These are phyloP conservation scores for Scotopteryx bipunctaria DNA, from an alignment of 2,888 invertebrate species.

Conservation along the genomic window DNA sequence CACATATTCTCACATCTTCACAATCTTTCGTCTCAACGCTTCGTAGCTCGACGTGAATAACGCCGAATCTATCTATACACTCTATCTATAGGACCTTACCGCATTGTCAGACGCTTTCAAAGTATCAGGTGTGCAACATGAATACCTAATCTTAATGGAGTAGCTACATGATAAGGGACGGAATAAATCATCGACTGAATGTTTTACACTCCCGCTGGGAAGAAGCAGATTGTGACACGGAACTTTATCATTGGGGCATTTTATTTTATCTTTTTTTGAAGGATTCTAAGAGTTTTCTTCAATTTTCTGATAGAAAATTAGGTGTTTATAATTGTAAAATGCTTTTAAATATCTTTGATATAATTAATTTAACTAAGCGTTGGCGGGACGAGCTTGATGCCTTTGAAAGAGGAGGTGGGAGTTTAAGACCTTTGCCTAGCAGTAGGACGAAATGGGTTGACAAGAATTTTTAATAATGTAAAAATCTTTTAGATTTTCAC, in stretches of 20 bases:
- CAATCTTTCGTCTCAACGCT: too few species aligned
- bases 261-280: slow-evolving; percentile 31
- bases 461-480: too few species aligned
- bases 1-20: too few species aligned
- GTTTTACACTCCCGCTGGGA: slow-evolving; percentile 74
- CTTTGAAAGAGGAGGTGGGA: too few species aligned
- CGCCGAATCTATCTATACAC: background rate
- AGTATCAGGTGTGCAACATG: slow-evolving; percentile 78
- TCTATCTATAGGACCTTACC: slow-evolving; percentile 14
- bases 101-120: slow-evolving; percentile 61
- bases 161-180: slow-evolving; percentile 66
- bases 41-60: background rate
- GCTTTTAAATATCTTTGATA: too few species aligned
- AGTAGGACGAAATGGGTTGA: too few species aligned
- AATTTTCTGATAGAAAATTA: background rate
- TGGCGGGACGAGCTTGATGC: too few species aligned
- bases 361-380: too few species aligned
- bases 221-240: slow-evolving; percentile 66
- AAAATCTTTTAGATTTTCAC: too few species aligned
- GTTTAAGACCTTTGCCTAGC: too few species aligned
- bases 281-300: slow-evolving; percentile 11
- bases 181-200: slow-evolving; percentile 75
- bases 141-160: slow-evolving; percentile 81
- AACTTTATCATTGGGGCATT: slow-evolving; percentile 30
- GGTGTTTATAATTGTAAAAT: background rate